Evolutionary conservation across 2,797 vertebrate species (phyloP).

Genomic region (Sylvia borin): DNA sequence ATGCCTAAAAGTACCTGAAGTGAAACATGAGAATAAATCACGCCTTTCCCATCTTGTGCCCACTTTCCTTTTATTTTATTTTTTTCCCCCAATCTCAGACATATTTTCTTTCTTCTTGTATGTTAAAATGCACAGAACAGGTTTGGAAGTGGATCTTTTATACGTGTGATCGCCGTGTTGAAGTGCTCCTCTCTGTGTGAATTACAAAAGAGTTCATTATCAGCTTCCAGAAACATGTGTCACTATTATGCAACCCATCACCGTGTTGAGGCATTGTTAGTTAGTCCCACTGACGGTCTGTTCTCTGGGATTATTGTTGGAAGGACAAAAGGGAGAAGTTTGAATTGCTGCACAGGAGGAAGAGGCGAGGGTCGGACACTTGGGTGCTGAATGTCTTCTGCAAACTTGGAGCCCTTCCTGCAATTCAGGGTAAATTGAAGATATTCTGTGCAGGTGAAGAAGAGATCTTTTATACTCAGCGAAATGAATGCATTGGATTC

Average conservation of each 20-base stretch:
- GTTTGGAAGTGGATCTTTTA: not conserved
- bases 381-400: not conserved
- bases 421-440: not conserved
- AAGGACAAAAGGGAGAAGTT: not conserved
- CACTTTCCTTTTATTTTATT: not conserved
- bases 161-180: not conserved
- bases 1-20: not conserved
- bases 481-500: not conserved
- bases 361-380: accelerated
- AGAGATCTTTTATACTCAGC: not conserved
- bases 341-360: not conserved
- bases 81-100: not conserved
- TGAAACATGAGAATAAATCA: not conserved
- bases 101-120: not conserved
- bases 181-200: not conserved
- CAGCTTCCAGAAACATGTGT: not conserved
- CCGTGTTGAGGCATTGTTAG: not conserved
- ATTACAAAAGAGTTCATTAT: not conserved
- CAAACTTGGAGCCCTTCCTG: not conserved
- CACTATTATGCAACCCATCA: not conserved
- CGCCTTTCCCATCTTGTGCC: not conserved
- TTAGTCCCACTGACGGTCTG: not conserved
- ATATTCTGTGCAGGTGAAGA: not conserved
- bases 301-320: not conserved
- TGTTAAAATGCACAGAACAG: accelerated